Base-by-base conservation (phyloP, 2,888 invertebrate genomes). In the Tolmerus cingulatus region DNA sequence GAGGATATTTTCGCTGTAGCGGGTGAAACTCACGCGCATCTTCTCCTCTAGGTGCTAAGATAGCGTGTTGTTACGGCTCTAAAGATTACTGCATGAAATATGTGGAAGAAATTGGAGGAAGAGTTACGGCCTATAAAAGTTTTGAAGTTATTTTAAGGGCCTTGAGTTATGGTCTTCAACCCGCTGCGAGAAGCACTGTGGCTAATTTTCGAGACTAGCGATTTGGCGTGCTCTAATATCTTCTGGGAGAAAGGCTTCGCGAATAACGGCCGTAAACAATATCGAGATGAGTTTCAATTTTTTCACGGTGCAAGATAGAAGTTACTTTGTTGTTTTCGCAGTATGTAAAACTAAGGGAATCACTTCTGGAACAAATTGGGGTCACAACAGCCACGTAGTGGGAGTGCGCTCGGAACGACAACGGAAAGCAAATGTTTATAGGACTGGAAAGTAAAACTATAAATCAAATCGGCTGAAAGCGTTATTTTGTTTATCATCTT, bases 61-160 rank as follows among this genome's bases (percentile, higher is more conserved):
- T 82, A 66, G 82, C 82, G 82, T 82, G 82, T 66, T 46, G 37
- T 55, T 82, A 37, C 19, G 37, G 37, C 12, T 30, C 37, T 34
- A 9, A 12, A 57, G 82, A 57, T 82, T 55, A 34, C 34, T 81
- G 57, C 82, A 82, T 82, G 82, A 82, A 82, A 82, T 82, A 57
- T 82, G 82, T 82, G 82, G 55, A 82, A 66, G 66, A 82, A 82
- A 82, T 82, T 82, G 82, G 37, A 82, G 66, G 82, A 82, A 82
- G 82, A 82, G 82, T 82, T 82, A 82, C 37, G 37, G 37, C 82
- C 82, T 82, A 82, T 82, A 82, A 82, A 82, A 82, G 57, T 82
- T 78, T 82, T 82, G 82, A 82, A 82, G 82, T 82, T 82, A 82
- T 82, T 82, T 82, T 82, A 82, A 82, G 82, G 82, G 82, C 82